Percentiles rank a stretch among this genome's conserved stretches.
Conservation (phyloP, 2,888 invertebrate species). For the Entomobrya multifasciata region DNA sequence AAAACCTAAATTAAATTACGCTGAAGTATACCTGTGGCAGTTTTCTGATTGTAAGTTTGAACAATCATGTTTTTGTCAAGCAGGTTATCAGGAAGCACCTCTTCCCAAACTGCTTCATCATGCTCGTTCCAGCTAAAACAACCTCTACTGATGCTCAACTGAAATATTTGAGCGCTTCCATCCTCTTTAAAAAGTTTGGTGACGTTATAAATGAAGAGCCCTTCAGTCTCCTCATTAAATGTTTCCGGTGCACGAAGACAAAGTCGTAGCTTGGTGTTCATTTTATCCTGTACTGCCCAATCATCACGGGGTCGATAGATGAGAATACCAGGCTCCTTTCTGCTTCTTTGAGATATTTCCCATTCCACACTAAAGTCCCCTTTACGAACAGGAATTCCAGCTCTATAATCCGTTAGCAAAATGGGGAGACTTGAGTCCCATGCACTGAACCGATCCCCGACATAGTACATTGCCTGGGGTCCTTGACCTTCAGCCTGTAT, state of each 20-base stretch:
- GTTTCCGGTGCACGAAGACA: conserved; percentile 67
- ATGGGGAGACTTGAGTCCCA: conserved; percentile 69
- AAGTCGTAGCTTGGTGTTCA: conserved; percentile 44
- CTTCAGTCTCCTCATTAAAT: conserved; percentile 64
- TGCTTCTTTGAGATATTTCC: conserved; percentile 48
- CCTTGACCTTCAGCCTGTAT: conserved; percentile 38
- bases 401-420: conserved; percentile 68
- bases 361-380: conserved; percentile 64
- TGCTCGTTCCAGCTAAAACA: conserved; percentile 70
- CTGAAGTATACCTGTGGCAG: conserved; percentile 61
- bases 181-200: conserved; percentile 41
- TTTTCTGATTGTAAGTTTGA: conserved; percentile 42
- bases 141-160: conserved; percentile 55
- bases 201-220: conserved; percentile 71
- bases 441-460: conserved; percentile 71
- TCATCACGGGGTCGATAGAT: conserved; percentile 73
- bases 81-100: conserved; percentile 65
- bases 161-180: conserved; percentile 22
- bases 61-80: conserved; percentile 72
- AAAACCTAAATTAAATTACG: too few species aligned
- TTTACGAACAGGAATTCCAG: conserved; percentile 64
- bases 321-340: conserved; percentile 60
- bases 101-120: conserved; percentile 60
- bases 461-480: conserved; percentile 70
- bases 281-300: conserved; percentile 63